phyloP scores from a whole-genome alignment of 2,888 invertebrate genomes.

The Apamea monoglypha region DNA sequence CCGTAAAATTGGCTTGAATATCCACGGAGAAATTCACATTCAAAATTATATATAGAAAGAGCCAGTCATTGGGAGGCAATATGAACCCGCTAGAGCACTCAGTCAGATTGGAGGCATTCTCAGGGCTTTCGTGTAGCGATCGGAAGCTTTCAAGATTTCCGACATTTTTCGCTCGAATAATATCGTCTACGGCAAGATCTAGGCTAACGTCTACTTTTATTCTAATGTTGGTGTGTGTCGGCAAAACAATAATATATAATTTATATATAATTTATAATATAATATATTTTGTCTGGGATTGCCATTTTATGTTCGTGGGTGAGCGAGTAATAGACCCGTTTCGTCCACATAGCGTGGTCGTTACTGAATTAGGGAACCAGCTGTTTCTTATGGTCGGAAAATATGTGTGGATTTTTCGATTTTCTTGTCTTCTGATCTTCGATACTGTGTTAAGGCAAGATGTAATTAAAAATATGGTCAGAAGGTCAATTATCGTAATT shows the following conservation, averaged over 20 bases:
- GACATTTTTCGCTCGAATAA: constrained; percentile 74
- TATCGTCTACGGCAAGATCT: constrained; percentile 63
- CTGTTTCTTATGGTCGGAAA: background rate
- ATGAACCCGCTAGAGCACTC: constrained; percentile 80
- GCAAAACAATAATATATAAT: constrained; percentile 57
- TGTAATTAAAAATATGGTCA: background rate
- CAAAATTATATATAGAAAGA: constrained; percentile 71
- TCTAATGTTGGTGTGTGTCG: constrained; percentile 51
- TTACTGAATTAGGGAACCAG: constrained; percentile 10
- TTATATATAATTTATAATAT: too few species aligned
- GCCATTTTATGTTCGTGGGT: constrained; percentile 35
- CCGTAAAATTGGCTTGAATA: constrained; percentile 65
- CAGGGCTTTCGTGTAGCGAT: constrained; percentile 76
- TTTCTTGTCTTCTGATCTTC: background rate
- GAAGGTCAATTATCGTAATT: too few species aligned
- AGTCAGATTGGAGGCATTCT: constrained; percentile 82
- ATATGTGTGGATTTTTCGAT: background rate
- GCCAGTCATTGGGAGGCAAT: constrained; percentile 76
- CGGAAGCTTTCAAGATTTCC: constrained; percentile 82
- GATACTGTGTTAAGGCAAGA: too few species aligned
- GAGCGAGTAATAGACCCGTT: constrained; percentile 23
- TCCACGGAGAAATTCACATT: constrained; percentile 68
- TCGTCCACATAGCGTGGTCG: background rate
- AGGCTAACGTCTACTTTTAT: constrained; percentile 57
- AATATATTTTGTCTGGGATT: constrained; percentile 33